phyloP scores from a whole-genome alignment of 2,113 vertebrate species.

The Pardalotus punctatus region DNA sequence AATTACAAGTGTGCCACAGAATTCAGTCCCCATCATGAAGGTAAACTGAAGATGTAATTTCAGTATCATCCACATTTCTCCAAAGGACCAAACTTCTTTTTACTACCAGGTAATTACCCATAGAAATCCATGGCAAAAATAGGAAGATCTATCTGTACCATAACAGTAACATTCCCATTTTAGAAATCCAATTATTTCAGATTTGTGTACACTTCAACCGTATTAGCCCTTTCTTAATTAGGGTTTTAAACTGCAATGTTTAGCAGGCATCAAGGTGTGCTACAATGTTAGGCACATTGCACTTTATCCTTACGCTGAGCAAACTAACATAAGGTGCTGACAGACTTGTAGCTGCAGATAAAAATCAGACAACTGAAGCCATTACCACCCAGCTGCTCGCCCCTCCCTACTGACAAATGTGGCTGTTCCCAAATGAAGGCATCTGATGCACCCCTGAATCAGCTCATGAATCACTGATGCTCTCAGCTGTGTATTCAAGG shows the following conservation, averaged over 20 bases:
- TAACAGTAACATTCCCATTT: background rate
- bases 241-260: background rate
- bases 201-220: background rate
- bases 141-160: background rate
- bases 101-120: background rate
- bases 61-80: background rate
- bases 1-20: background rate
- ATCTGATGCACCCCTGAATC: slow-evolving; percentile 23
- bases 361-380: slow-evolving; percentile 19
- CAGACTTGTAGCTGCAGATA: background rate
- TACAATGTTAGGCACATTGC: background rate
- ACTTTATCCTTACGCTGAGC: background rate
- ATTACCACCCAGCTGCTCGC: background rate
- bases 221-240: background rate
- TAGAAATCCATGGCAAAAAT: background rate
- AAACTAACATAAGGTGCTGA: background rate
- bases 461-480: slow-evolving; percentile 25
- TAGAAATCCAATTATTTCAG: background rate
- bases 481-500: background rate
- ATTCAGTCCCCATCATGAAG: background rate
- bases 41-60: background rate
- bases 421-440: background rate
- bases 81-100: background rate
- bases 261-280: background rate
- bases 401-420: slow-evolving; percentile 6